These are phyloP conservation scores for Clarias gariepinus DNA, from an alignment of 2,113 vertebrate species.

Conservation along the genomic window DNA sequence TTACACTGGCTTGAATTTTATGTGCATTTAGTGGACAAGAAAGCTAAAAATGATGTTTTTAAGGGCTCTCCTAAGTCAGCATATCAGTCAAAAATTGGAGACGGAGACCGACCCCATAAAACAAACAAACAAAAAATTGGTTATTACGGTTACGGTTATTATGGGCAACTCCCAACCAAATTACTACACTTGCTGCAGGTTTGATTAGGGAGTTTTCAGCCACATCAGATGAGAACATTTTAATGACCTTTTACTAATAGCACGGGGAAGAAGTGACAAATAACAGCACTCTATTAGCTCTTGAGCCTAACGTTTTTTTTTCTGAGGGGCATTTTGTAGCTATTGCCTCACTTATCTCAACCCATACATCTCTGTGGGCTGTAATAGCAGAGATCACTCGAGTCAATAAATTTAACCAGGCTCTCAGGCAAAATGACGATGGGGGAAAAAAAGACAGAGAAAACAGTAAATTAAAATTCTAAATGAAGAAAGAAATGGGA, in stretches of 20 bases:
- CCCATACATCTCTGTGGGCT: slow-evolving; percentile 34
- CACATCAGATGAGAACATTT: slow-evolving; percentile 13
- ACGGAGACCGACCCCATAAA: not conserved
- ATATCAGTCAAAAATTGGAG: not conserved
- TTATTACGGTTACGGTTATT: no score
- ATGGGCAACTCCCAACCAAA: not conserved
- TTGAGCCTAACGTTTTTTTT: slow-evolving; percentile 8
- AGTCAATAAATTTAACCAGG: slow-evolving; percentile 48
- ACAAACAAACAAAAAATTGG: not conserved
- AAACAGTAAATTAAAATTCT: slow-evolving; percentile 34
- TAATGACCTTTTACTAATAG: slow-evolving; percentile 39
- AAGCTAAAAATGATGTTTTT: not conserved
- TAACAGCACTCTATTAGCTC: slow-evolving; percentile 32
- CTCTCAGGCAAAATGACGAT: slow-evolving; percentile 42
- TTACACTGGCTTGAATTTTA: not conserved
- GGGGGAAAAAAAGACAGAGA: slow-evolving; percentile 17
- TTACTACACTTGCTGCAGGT: not conserved
- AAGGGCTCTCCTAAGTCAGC: not conserved
- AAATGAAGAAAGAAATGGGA: slow-evolving; percentile 20
- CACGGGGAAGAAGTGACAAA: slow-evolving; percentile 19
- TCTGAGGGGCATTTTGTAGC: slow-evolving; percentile 39
- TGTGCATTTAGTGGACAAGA: not conserved
- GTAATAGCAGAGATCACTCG: slow-evolving; percentile 44
- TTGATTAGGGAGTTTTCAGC: not conserved
- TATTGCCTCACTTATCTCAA: slow-evolving; percentile 42